phyloP scores from a whole-genome alignment of 1,140 invertebrate species.

The Spodoptera frugiperda region DNA sequence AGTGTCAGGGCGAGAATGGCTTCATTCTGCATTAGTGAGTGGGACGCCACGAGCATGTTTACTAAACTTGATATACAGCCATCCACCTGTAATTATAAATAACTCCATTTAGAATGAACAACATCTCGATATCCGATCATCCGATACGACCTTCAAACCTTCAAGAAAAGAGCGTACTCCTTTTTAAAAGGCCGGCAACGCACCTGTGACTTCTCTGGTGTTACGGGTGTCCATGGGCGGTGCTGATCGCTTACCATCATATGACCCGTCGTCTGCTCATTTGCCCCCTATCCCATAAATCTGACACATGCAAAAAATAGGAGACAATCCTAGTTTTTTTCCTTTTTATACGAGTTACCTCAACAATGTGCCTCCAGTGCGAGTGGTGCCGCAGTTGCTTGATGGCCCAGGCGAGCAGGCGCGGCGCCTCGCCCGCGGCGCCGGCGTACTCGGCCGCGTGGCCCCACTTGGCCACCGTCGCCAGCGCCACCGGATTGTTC shows the following conservation, averaged over 20 bases:
- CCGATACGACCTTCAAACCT: too few species aligned
- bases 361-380: slow-evolving; percentile 46
- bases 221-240: too few species aligned
- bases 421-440: slow-evolving; percentile 93
- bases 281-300: too few species aligned
- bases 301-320: too few species aligned
- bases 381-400: slow-evolving; percentile 67
- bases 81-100: slow-evolving; percentile 85
- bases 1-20: slow-evolving; percentile 91
- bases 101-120: not conserved
- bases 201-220: too few species aligned
- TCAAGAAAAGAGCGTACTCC: too few species aligned
- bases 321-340: too few species aligned
- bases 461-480: slow-evolving; percentile 92
- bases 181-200: too few species aligned
- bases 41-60: slow-evolving; percentile 92
- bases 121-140: too few species aligned
- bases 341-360: too few species aligned
- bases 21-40: slow-evolving; percentile 96
- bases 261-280: too few species aligned
- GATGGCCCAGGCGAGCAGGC: slow-evolving; percentile 93
- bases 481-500: slow-evolving; percentile 86
- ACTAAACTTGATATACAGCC: slow-evolving; percentile 91
- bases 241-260: too few species aligned
- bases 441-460: slow-evolving; percentile 92